Base-by-base conservation (phyloP, 2,797 vertebrate species). In the Trichosurus vulpecula region DNA sequence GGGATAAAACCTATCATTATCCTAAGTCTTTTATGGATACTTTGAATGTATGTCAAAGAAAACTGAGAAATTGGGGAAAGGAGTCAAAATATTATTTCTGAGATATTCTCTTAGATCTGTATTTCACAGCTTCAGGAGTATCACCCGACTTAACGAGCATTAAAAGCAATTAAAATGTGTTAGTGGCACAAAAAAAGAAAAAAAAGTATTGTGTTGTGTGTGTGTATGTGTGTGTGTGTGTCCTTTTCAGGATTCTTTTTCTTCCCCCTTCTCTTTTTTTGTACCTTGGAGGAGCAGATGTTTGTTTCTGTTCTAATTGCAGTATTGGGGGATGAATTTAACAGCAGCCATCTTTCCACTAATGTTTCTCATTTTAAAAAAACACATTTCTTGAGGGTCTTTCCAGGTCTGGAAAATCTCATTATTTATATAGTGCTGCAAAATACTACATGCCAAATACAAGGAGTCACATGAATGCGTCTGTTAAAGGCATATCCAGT, bases 1-100 rank as follows among this genome's bases (percentile, higher is more conserved):
- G 30, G n/a, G 6, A 14, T 6, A 66, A 91, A 91, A 52, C 22
- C 87, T 92, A 61, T 0, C 0, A 93, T 51, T 54, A 91, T 41
- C 16, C 41, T 81, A 92, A 81, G 9, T 92, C 61, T 93, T 55
- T 94, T 41, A 91, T 41, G 29, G 6, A 0, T 53, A 94, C 51
- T 90, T 96, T 89, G 91, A 96, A 98, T 92, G 91, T 25, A 41
- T 89, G 3, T 31, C 92, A 90, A 58, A 30, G 90, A 6, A 95
- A 96, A 92, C 89, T 94, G 16, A 94, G 74, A 96, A 53, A 61
- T 61, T 11, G 6, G 53, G 90, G 51, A 55, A 91, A 55, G 52
- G 54, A 58, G 0, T 30, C 93, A 94, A 92, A 91, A 89, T 89
- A 10, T 0, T 90, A 12, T 0, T 25, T 66, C 93, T 27, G 53